These are phyloP conservation scores for Rhynchopsitta pachyrhyncha DNA, from an alignment of 2,113 vertebrate species.

Conservation along the genomic window DNA sequence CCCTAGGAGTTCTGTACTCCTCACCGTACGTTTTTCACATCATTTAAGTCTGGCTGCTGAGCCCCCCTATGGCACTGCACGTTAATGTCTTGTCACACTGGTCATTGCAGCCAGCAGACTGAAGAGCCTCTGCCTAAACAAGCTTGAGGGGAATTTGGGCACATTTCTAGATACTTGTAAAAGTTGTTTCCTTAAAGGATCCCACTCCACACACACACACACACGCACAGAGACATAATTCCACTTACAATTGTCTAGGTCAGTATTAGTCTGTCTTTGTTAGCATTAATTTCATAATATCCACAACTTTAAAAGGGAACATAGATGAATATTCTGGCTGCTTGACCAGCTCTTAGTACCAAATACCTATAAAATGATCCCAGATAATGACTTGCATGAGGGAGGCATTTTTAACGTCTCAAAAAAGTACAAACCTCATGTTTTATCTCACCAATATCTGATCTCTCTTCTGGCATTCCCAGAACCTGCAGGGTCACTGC, in stretches of 20 bases:
- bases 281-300: background rate
- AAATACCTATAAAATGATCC: background rate
- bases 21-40: background rate
- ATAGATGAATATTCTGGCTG: background rate
- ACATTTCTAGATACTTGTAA: background rate
- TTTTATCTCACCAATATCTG: background rate
- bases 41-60: background rate
- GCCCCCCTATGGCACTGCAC: background rate
- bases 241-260: background rate
- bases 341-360: background rate
- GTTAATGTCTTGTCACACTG: background rate
- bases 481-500: background rate
- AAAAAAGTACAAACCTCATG: background rate
- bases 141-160: background rate
- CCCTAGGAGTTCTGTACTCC: background rate
- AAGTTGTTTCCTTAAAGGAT: background rate
- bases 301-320: background rate
- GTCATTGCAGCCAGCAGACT: background rate
- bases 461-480: background rate
- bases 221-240: background rate
- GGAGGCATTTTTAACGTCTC: background rate
- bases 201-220: background rate
- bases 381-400: background rate
- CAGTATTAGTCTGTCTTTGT: background rate
- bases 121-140: background rate